Conservation (phyloP, 2,797 vertebrate species). For the Trichosurus vulpecula region DNA sequence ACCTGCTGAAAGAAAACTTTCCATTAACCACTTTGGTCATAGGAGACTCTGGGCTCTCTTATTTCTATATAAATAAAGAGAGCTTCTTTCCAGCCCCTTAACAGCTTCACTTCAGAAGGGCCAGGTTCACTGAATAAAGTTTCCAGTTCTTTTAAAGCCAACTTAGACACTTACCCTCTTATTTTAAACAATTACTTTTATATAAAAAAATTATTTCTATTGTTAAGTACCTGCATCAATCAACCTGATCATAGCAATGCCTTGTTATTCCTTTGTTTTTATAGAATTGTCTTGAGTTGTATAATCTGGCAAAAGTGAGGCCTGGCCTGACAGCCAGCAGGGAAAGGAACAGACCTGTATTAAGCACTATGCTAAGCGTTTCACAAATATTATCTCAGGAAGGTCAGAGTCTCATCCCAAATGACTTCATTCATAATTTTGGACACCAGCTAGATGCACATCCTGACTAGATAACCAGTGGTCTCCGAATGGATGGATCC, state of each 20-base stretch:
- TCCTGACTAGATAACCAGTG: neutral
- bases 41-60: neutral
- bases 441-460: neutral
- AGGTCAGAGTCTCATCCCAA: slow-evolving; percentile 5
- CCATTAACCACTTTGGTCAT: neutral
- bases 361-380: neutral
- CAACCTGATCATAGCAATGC: neutral
- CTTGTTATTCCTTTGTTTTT: neutral
- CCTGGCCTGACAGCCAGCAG: neutral
- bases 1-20: neutral
- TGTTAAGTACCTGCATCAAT: neutral
- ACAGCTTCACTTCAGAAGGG: neutral
- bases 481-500: neutral
- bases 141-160: slow-evolving; percentile 29
- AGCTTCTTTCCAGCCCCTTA: neutral
- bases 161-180: neutral
- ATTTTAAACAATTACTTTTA: slow-evolving; percentile 7
- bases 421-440: neutral
- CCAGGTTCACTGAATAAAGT: no score
- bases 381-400: neutral
- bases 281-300: neutral
- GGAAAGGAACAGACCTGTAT: neutral
- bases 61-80: neutral
- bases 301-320: slow-evolving; percentile 12
- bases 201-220: slow-evolving; percentile 17